Evolutionary conservation across 2,797 vertebrate species (phyloP).

Genomic region (Knipowitschia caucasica): DNA sequence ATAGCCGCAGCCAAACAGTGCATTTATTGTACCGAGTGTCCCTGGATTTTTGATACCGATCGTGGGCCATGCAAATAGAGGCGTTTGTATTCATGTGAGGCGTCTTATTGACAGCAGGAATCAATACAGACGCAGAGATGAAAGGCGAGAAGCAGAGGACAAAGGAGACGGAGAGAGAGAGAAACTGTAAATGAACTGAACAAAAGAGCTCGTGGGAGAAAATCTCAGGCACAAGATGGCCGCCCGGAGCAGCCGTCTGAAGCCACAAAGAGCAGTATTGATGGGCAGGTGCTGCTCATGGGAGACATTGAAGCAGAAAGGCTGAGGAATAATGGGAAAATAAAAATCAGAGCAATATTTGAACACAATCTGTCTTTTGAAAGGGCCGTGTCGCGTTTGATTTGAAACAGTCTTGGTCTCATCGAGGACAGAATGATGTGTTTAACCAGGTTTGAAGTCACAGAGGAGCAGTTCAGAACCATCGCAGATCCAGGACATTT

Average conservation of each 20-base stretch:
- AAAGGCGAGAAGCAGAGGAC: conserved; percentile 31
- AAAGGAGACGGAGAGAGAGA: conserved; percentile 11
- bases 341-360: conserved; percentile 3
- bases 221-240: conserved; percentile 21
- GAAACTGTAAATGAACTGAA: conserved; percentile 16
- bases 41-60: conserved; percentile 24
- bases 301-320: conserved; percentile 5
- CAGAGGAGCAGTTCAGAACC: too few relatives aligned
- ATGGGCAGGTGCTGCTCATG: conserved; percentile 16
- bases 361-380: conserved; percentile 8
- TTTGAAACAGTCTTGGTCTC: neutral
- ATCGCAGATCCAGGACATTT: too few relatives aligned
- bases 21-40: conserved; percentile 13
- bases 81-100: conserved; percentile 56
- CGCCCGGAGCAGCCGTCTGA: conserved; percentile 10
- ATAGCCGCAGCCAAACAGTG: conserved; percentile 4
- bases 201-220: conserved; percentile 26
- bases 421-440: neutral
- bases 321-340: conserved; percentile 12
- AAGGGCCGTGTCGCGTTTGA: neutral
- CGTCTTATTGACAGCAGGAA: conserved; percentile 44
- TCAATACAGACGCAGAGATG: conserved; percentile 52
- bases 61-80: conserved; percentile 45
- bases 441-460: neutral
- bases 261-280: conserved; percentile 15